Evolutionary conservation across 2,113 vertebrate species (phyloP).

Genomic region (Chaetura pelagica): DNA sequence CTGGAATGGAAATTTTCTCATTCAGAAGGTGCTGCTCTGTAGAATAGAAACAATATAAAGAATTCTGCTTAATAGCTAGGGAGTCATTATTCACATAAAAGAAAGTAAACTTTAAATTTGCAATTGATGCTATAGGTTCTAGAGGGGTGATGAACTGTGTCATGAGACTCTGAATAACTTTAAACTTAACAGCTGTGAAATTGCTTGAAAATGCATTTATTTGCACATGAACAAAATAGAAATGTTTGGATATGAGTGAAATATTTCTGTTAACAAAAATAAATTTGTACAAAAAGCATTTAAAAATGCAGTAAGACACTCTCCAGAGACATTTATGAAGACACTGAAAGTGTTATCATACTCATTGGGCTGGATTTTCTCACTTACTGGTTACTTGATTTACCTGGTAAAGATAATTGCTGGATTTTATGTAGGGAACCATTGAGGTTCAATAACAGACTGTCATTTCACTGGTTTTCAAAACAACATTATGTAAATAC

Average conservation of each 20-base stretch:
- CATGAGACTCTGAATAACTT: not conserved
- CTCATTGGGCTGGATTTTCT: not conserved
- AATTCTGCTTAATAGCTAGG: not conserved
- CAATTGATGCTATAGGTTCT: not conserved
- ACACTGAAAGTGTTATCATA: not conserved
- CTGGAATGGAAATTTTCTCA: not conserved
- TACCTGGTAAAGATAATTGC: slow-evolving; percentile 6
- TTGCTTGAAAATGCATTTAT: not conserved
- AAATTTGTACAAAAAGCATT: not conserved
- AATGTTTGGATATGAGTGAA: not conserved
- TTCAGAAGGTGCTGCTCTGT: not conserved
- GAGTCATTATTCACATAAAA: not conserved
- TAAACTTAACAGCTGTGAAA: slow-evolving; percentile 24
- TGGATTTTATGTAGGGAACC: not conserved
- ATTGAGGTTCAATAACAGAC: slow-evolving; percentile 1
- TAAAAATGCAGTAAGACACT: not conserved
- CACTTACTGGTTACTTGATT: not conserved
- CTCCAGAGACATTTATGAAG: not conserved
- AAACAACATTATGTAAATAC: slow-evolving; percentile 57
- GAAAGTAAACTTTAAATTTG: not conserved
- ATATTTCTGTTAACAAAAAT: not conserved
- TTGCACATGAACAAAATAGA: not conserved
- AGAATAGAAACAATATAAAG: not conserved
- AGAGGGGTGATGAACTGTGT: not conserved
- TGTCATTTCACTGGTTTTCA: slow-evolving; percentile 17